Percentiles rank a stretch among this genome's conserved stretches.
phyloP scores from a whole-genome alignment of 2,113 vertebrate genomes.

The Chaetorhynchus papuensis region DNA sequence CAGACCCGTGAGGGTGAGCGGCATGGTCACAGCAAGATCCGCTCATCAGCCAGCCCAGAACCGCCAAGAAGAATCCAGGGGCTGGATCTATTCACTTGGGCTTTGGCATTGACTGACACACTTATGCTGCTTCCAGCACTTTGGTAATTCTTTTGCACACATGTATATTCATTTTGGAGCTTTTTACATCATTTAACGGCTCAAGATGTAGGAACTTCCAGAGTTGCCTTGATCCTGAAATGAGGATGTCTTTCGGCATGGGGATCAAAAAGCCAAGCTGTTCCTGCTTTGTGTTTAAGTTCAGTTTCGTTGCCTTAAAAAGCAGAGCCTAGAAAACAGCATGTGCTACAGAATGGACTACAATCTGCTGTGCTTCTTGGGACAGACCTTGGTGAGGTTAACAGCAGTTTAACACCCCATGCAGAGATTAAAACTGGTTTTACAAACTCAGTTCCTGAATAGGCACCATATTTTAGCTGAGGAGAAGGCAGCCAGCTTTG shows the following conservation, averaged over 20 bases:
- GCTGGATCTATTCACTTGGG: neutral
- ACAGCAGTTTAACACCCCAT: neutral
- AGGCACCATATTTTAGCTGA: neutral
- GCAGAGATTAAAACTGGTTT: neutral
- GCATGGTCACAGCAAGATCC: neutral
- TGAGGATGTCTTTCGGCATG: neutral
- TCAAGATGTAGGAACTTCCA: neutral
- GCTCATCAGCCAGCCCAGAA: neutral
- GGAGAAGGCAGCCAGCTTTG: neutral
- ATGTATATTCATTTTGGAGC: neutral
- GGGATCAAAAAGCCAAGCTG: neutral
- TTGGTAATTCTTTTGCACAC: neutral
- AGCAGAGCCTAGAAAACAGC: neutral
- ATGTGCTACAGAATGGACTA: fast-evolving
- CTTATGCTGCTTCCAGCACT: neutral
- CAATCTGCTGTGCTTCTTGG: neutral
- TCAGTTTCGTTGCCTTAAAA: neutral
- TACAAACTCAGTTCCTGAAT: neutral
- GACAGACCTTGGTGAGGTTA: neutral
- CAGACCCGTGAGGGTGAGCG: neutral
- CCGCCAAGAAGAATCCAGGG: neutral
- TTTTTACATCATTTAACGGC: neutral
- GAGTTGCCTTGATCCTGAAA: neutral
- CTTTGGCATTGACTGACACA: neutral
- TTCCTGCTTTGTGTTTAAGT: neutral